These are phyloP conservation scores for Psix sp. DNA, from an alignment of 1,140 invertebrate species.

Conservation along the genomic window DNA sequence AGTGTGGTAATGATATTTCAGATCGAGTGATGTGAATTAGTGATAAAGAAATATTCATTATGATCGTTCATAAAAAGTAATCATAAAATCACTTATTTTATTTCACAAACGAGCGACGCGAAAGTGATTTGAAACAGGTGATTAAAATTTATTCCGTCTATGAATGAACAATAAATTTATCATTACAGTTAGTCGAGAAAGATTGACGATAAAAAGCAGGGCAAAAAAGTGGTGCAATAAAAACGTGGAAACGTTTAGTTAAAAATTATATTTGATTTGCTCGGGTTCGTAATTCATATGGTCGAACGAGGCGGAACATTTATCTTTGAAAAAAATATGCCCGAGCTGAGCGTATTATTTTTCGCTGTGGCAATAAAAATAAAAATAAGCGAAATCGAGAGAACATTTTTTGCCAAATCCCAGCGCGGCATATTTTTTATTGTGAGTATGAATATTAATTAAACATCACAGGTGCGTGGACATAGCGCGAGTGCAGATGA, in stretches of 20 bases:
- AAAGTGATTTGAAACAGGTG: background rate
- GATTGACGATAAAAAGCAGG: too few relatives aligned
- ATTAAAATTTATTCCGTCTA: slow-evolving; percentile 5
- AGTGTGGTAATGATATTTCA: too few relatives aligned
- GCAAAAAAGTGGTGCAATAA: slow-evolving; percentile 13
- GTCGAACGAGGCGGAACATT: slow-evolving; percentile 53
- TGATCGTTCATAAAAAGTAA: too few relatives aligned
- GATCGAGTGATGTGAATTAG: too few relatives aligned
- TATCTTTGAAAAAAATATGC: slow-evolving; percentile 60
- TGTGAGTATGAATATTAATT: slow-evolving; percentile 55
- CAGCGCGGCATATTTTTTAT: slow-evolving; percentile 39
- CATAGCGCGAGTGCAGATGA: slow-evolving; percentile 44
- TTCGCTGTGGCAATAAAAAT: slow-evolving; percentile 51
- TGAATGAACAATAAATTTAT: slow-evolving; percentile 44
- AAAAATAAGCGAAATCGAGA: slow-evolving; percentile 48
- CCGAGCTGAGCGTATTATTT: slow-evolving; percentile 53
- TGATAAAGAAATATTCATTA: too few relatives aligned
- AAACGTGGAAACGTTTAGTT: slow-evolving; percentile 52
- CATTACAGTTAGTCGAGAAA: slow-evolving; percentile 16
- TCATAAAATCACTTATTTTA: too few relatives aligned
- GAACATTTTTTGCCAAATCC: slow-evolving; percentile 32
- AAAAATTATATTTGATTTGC: slow-evolving; percentile 59
- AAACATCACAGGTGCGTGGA: slow-evolving; percentile 46
- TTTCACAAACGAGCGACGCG: too few relatives aligned
- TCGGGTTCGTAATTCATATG: slow-evolving; percentile 47